These are phyloP conservation scores for Metridium senile DNA, from an alignment of 92 coral and sea anemone species.

Conservation along the genomic window DNA sequence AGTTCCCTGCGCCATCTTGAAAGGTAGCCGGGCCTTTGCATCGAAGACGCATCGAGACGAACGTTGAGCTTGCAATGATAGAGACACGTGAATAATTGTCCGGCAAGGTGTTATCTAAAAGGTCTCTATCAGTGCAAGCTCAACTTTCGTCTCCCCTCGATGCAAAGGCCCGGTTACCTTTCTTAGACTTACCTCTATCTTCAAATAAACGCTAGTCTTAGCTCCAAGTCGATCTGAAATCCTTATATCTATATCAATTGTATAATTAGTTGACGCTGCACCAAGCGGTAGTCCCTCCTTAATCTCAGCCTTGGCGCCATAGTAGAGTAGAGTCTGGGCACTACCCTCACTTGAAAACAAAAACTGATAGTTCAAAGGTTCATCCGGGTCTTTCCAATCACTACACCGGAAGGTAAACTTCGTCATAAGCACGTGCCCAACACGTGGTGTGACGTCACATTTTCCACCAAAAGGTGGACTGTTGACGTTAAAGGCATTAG, in stretches of 20 bases:
- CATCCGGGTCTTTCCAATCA: slow-evolving; percentile 71
- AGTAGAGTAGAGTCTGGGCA: slow-evolving; percentile 40
- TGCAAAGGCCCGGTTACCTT: background rate
- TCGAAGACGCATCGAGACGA: no score
- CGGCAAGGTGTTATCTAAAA: no score
- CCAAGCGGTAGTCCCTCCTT: slow-evolving; percentile 57
- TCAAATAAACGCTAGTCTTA: slow-evolving; percentile 22
- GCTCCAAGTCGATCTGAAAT: slow-evolving; percentile 64
- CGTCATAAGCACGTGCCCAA: slow-evolving; percentile 70
- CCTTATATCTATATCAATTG: slow-evolving; percentile 48
- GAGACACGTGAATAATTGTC: no score
- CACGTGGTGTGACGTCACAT: slow-evolving; percentile 66
- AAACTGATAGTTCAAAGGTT: slow-evolving; percentile 55
- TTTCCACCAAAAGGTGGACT: slow-evolving; percentile 52
- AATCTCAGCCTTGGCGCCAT: slow-evolving; percentile 55
- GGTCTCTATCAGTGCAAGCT: no score
- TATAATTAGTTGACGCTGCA: slow-evolving; percentile 29
- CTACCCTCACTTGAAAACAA: slow-evolving; percentile 19
- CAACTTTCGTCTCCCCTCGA: no score
- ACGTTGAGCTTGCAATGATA: no score
- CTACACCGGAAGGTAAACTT: slow-evolving; percentile 41
- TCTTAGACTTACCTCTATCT: slow-evolving; percentile 48
- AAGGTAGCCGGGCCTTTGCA: no score
- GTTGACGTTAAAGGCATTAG: slow-evolving; percentile 48
- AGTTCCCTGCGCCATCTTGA: no score